Evolutionary conservation across 2,797 vertebrate genomes (phyloP), one percentile per base, ranked within the genome.

Genomic region (Trachops cirrhosus): DNA sequence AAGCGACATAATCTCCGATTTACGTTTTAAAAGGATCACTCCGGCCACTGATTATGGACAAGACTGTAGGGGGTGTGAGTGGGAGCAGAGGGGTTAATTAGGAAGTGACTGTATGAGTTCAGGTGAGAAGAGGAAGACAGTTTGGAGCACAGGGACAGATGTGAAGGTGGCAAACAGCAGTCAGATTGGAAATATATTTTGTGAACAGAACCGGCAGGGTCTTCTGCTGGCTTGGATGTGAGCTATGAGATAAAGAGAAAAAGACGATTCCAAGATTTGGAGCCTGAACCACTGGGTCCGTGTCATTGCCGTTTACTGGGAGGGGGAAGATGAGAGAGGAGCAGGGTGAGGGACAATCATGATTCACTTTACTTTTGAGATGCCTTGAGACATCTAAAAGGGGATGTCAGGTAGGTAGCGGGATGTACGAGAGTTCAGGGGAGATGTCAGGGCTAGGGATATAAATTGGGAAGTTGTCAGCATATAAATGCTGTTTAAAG

Each of bases 381-480:
- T 68, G 46, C 75, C 52, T 68, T 83, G 86, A 86, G 89, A 88
- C 64, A 32, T 54, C 85, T 90, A 84, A 91, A 68, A 62, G 29
- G 88, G 78, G 91, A 86, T 89, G 96, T 96, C 93, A 91, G 67
- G 57, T 26, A 89, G 90, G 92, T 57, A 90, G 70, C 26, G 4
- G 96, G 82, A 96, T 89, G 41, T 89, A 73, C 59, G 93, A 91
- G 91, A 93, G 79, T 94, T 96, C 89, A 80, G 57, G 88, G 86
- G 91, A 68, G 50, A 86, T 79, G 96, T 95, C 95, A 86, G 82
- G 83, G 77, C 90, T 86, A 57, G 71, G 71, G 86, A 59, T 77
- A 92, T 93, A 92, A 88, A 96, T 87, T 84, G 86, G 95, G 79
- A 95, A 68, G 75, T 67, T 97, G 92, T 94, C 95, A 93, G 86